phyloP scores from a whole-genome alignment of 2,113 vertebrate genomes.

The Hiodon alosoides region DNA sequence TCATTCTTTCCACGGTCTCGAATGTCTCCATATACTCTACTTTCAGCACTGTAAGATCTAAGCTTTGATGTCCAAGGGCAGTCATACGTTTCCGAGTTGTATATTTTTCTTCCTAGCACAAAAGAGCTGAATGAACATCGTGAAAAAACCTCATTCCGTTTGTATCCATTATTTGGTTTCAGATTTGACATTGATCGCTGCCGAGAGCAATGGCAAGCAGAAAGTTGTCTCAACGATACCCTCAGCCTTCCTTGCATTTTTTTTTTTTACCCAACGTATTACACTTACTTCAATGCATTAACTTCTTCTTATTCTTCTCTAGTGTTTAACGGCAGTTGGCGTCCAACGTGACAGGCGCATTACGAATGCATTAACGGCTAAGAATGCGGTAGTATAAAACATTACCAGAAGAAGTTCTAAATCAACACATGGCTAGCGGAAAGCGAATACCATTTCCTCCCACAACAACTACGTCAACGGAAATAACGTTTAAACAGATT shows the following conservation, averaged over 20 bases:
- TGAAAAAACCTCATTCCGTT: background rate
- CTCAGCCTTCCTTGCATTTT: constrained; percentile 41
- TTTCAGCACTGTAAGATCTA: constrained; percentile 25
- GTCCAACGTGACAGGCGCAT: too few relatives aligned
- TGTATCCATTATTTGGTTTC: background rate
- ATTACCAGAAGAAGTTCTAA: background rate
- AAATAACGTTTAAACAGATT: constrained; percentile 34
- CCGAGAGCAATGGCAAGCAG: constrained; percentile 10
- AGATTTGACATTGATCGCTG: background rate
- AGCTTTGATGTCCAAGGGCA: background rate
- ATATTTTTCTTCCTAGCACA: background rate
- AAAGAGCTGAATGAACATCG: background rate
- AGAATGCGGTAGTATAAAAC: background rate
- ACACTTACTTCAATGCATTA: too few relatives aligned
- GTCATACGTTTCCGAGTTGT: background rate
- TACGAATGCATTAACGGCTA: too few relatives aligned
- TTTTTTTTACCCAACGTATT: constrained; percentile 7
- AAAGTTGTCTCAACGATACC: constrained; percentile 17
- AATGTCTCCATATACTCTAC: background rate
- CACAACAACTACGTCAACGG: constrained; percentile 17
- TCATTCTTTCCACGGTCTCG: background rate
- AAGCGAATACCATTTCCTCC: constrained; percentile 17
- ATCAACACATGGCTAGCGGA: background rate
- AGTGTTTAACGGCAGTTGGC: too few relatives aligned
- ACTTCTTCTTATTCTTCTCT: too few relatives aligned